These are phyloP conservation scores for Scomber scombrus DNA, from an alignment of 2,113 vertebrate genomes.

Conservation along the genomic window DNA sequence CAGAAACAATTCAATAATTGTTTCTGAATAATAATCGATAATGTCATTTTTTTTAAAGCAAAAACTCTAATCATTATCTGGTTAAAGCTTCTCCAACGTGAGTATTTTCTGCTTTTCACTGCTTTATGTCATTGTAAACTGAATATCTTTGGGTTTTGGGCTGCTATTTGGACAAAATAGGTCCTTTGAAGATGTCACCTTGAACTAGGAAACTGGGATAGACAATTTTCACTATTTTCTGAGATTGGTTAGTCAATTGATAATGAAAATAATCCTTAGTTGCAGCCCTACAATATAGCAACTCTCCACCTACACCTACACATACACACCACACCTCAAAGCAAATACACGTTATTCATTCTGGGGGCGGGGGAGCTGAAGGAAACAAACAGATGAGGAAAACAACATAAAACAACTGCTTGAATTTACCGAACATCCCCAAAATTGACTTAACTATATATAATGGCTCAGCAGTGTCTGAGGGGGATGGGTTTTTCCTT, in stretches of 20 bases:
- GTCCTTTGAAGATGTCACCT: background rate
- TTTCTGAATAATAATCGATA: background rate
- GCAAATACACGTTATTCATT: background rate
- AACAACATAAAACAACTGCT: constrained; percentile 7
- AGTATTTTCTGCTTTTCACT: background rate
- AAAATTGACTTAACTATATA: background rate
- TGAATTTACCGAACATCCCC: constrained; percentile 3
- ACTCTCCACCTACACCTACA: background rate
- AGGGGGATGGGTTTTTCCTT: background rate
- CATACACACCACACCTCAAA: too few relatives aligned
- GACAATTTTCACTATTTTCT: background rate
- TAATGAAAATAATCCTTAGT: background rate
- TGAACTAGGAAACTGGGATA: background rate
- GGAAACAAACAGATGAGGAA: constrained; percentile 1
- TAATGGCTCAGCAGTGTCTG: background rate
- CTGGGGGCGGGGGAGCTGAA: background rate
- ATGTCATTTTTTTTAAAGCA: background rate
- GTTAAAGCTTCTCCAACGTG: background rate
- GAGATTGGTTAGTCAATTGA: background rate
- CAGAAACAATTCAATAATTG: background rate
- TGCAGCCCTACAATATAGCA: background rate
- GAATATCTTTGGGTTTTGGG: background rate
- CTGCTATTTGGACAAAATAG: background rate
- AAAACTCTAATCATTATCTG: background rate
- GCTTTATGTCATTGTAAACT: background rate